Conservation (phyloP, 2,888 invertebrate genomes). For the Esperia sulphurella region DNA sequence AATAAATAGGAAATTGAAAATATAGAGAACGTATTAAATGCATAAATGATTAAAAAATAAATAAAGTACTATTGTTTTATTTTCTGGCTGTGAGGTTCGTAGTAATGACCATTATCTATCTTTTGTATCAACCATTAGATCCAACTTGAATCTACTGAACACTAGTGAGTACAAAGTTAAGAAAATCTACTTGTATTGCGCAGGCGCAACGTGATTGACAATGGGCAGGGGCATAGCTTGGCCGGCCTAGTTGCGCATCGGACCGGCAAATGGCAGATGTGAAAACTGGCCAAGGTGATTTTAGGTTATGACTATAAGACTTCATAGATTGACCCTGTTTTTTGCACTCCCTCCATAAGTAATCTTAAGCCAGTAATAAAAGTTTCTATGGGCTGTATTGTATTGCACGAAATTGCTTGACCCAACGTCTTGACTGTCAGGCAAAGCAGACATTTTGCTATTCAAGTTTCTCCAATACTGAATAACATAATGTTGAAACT, state of each 20-base stretch:
- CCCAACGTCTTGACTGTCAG: too few species aligned
- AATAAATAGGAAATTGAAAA: too few species aligned
- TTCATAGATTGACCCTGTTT: not conserved
- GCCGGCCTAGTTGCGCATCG: conserved; percentile 56
- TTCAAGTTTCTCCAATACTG: too few species aligned
- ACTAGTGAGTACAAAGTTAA: conserved; percentile 15
- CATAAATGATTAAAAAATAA: too few species aligned
- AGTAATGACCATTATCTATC: not conserved
- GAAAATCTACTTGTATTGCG: conserved; percentile 16
- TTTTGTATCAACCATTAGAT: not conserved
- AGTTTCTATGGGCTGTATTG: too few species aligned
- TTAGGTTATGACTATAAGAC: conserved; percentile 4
- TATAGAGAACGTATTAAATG: too few species aligned
- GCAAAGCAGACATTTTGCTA: too few species aligned
- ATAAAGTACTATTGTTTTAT: too few species aligned
- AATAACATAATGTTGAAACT: too few species aligned
- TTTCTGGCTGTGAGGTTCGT: not conserved
- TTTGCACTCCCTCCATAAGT: not conserved
- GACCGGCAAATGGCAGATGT: conserved; percentile 59
- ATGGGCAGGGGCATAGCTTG: conserved; percentile 42
- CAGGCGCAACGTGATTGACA: conserved; percentile 46
- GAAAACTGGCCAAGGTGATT: conserved; percentile 67
- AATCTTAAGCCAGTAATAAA: conserved; percentile 1
- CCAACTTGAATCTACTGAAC: conserved; percentile 7
- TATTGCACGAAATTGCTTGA: too few species aligned